A percentile compares a stretch with the other conserved stretches of the same genome.
phyloP scores from a whole-genome alignment of 2,888 invertebrate species.

The Eupithecia centaureata region DNA sequence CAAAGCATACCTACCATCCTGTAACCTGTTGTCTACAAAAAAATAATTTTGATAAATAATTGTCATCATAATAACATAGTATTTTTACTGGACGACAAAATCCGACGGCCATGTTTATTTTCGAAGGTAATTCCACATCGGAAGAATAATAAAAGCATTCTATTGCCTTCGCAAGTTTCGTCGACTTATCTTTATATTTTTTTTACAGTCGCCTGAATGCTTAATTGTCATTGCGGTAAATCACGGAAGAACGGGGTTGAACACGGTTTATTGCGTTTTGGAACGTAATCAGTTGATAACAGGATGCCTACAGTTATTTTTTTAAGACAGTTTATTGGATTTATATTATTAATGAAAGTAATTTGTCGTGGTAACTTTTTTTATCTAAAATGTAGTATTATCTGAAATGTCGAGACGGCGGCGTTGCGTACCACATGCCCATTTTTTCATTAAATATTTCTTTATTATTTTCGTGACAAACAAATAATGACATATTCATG shows the following conservation, averaged over 20 bases:
- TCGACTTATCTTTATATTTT: slow-evolving; percentile 29
- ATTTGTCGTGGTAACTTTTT: background rate
- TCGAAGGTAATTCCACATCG: background rate
- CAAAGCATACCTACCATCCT: no score
- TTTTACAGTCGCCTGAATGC: slow-evolving; percentile 28
- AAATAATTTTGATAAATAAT: no score
- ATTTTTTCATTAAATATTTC: no score
- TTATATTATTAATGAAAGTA: background rate
- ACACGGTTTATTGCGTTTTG: slow-evolving; percentile 33
- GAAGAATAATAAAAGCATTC: slow-evolving; percentile 23
- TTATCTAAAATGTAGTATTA: background rate
- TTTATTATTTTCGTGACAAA: no score
- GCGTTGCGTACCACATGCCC: background rate
- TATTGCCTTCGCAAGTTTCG: slow-evolving; percentile 15
- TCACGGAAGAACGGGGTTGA: slow-evolving; percentile 44
- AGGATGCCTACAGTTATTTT: slow-evolving; percentile 1
- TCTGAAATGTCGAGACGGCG: no score
- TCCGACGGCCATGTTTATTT: slow-evolving; percentile 14
- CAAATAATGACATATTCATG: background rate
- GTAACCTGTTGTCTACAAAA: no score
- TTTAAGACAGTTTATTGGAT: background rate
- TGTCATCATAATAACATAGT: background rate
- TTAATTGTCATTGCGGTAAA: slow-evolving; percentile 46
- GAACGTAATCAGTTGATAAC: background rate
- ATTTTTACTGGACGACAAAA: background rate